Conservation (phyloP, 2,113 vertebrate genomes). For the Dipodomys merriami region DNA sequence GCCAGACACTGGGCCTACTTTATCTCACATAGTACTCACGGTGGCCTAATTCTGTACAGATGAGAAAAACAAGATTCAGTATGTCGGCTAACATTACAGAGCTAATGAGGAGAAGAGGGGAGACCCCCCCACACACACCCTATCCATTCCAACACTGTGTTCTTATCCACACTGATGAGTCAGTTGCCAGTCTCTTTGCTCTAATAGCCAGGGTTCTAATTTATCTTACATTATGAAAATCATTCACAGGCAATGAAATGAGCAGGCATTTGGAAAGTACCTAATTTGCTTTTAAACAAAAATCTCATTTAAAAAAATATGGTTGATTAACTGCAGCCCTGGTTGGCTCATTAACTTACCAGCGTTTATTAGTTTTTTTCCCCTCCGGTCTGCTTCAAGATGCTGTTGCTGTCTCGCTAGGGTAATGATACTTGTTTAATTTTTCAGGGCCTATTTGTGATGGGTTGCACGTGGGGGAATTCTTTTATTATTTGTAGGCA, state of each 20-base stretch:
- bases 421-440: conserved; percentile 63
- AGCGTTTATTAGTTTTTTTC: conserved; percentile 73
- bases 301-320: conserved; percentile 75
- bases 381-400: conserved; percentile 45
- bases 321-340: conserved; percentile 66
- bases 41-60: background rate
- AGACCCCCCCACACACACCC: background rate
- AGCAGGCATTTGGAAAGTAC: conserved; percentile 71
- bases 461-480: background rate
- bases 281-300: conserved; percentile 78
- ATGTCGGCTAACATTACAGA: background rate
- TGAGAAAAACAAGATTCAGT: background rate
- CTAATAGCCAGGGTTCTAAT: conserved; percentile 6
- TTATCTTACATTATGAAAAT: conserved; percentile 68
- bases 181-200: background rate
- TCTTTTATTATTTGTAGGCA: conserved; percentile 83
- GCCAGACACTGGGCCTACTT: background rate
- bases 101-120: background rate
- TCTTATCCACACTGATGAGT: background rate
- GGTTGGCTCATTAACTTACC: conserved; percentile 68
- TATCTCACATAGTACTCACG: background rate
- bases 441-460: conserved; percentile 59
- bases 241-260: conserved; percentile 43
- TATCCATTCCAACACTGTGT: background rate
- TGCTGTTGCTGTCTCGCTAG: conserved; percentile 61